Evolutionary conservation across 37 sponge, comb jelly and placozoan species (phyloP).

Genomic region (Axinella damicornis): DNA sequence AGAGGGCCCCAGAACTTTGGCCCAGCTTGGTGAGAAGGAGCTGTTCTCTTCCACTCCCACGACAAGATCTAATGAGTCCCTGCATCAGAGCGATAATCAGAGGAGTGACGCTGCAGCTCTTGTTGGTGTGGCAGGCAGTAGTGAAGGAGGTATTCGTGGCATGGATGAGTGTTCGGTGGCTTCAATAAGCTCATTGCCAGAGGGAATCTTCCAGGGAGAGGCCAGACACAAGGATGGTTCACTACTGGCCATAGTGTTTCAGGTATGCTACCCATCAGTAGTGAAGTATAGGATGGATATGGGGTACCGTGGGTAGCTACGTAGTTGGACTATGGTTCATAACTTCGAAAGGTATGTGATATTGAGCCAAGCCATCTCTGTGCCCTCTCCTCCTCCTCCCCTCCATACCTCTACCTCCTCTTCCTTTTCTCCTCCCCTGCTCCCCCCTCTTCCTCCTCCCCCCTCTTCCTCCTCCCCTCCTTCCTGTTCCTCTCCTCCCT

Average conservation of each 20-base stretch:
- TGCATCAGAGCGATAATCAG: neutral
- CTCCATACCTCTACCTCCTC: no score
- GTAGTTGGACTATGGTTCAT: no score
- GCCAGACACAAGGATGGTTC: conserved; percentile 91
- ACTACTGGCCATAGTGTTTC: conserved; percentile 69
- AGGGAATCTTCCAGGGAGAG: conserved; percentile 76
- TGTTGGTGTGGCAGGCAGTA: neutral
- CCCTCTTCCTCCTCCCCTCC: no score
- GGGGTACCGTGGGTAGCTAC: no score
- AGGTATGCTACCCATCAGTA: conserved; percentile 63
- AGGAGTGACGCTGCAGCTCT: neutral
- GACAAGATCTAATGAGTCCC: neutral
- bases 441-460: no score
- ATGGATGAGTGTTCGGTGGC: conserved; percentile 24
- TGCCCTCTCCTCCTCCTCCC: no score
- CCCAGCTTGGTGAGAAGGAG: neutral
- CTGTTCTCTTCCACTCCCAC: conserved; percentile 35
- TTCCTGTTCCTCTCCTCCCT: neutral
- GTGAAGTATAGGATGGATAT: no score
- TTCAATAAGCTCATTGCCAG: conserved; percentile 52
- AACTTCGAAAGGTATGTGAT: no score
- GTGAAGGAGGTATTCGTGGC: neutral
- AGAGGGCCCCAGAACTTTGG: no score
- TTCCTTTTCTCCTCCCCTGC: no score
- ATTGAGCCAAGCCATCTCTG: no score